Percentiles rank a stretch among this genome's conserved stretches.
These are phyloP conservation scores for Amiota mariae DNA, from an alignment of 2,888 invertebrate genomes.

Conservation along the genomic window DNA sequence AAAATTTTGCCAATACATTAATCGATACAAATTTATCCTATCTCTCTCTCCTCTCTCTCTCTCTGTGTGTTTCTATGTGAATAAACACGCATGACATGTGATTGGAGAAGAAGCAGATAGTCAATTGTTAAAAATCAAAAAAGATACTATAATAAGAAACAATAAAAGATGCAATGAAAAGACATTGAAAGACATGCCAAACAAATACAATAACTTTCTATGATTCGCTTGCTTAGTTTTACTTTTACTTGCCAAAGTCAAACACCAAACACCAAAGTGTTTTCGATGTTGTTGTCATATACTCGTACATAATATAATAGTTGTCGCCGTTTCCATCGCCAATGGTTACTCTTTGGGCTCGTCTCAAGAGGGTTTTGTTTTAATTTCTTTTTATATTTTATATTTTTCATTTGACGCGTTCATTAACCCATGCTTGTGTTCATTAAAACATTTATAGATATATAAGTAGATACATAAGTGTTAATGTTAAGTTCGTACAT, in stretches of 20 bases:
- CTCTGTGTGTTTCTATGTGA: not conserved
- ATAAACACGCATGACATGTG: not conserved
- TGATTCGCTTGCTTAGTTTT: not conserved
- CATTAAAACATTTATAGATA: no score
- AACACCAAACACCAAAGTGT: no score
- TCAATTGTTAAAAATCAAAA: not conserved
- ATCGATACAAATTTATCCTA: not conserved
- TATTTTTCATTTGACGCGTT: not conserved
- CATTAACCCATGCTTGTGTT: not conserved
- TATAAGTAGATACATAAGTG: no score
- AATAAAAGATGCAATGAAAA: not conserved
- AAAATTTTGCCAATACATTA: conserved; percentile 11
- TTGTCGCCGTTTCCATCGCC: no score
- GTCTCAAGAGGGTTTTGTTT: no score
- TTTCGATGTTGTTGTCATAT: no score
- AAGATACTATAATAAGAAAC: not conserved
- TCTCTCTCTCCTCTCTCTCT: not conserved
- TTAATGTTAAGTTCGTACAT: not conserved
- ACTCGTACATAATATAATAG: no score
- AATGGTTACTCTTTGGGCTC: no score
- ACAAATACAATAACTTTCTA: conserved; percentile 2
- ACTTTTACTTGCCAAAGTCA: no score
- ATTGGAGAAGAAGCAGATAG: not conserved
- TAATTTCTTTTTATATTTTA: no score
- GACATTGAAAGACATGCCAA: not conserved